phyloP scores from a whole-genome alignment of 2,888 invertebrate genomes.

The Drosophila kuntzei region DNA sequence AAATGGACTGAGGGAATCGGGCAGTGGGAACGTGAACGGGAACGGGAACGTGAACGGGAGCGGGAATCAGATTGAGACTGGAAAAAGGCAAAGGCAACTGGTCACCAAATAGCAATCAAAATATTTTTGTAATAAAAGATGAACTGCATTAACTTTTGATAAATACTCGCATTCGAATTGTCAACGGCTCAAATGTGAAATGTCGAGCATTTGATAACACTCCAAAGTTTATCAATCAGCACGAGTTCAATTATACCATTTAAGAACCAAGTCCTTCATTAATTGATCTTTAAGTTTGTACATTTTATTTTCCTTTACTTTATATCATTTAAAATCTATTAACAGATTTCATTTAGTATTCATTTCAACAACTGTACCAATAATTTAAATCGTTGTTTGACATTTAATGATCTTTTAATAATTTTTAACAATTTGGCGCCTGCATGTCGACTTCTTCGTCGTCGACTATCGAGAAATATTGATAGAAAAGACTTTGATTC shows the following conservation, averaged over 20 bases:
- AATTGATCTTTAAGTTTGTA: not conserved
- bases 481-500: too few species aligned
- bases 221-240: not conserved
- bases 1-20: constrained; percentile 8
- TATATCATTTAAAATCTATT: too few species aligned
- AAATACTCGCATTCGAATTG: not conserved
- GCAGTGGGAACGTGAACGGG: not conserved
- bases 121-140: constrained; percentile 34
- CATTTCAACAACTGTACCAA: too few species aligned
- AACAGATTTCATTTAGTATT: too few species aligned
- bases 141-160: constrained; percentile 10
- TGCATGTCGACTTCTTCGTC: too few species aligned
- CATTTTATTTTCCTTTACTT: too few species aligned
- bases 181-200: not conserved
- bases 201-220: not conserved
- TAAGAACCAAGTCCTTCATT: not conserved
- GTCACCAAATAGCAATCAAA: constrained; percentile 48
- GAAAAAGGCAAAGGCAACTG: constrained; percentile 8
- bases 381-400: too few species aligned
- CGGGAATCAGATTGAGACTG: constrained; percentile 1
- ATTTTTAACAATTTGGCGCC: too few species aligned
- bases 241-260: not conserved
- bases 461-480: too few species aligned
- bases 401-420: too few species aligned
- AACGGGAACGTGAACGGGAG: not conserved